Evolutionary conservation across 37 sponge, comb jelly and placozoan genomes (phyloP), one percentile per base, ranked within the genome.

Genomic region (Hexactinellida sp.): DNA sequence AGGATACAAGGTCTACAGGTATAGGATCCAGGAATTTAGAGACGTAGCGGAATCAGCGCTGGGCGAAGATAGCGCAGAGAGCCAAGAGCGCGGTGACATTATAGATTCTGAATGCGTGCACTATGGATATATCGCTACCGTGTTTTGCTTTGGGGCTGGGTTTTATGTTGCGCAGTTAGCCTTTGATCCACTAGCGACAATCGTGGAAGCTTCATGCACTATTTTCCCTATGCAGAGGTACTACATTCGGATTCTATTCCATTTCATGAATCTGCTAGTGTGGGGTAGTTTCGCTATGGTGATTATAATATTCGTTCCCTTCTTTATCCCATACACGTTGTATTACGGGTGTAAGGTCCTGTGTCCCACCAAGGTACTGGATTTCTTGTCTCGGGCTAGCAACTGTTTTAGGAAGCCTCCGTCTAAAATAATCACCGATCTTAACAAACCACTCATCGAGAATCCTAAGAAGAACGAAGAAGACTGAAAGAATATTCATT

Each of bases 211-310:
- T 25, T 63, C 76, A 25, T 63, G 76, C 76, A 63, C 76, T 7
- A 10, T 63, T 32, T 63, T 63, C 76, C 76, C 76, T 5, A 23
- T 21, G 3, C 19, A 63, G 3, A 63, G 76, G 30, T 10, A 63
- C 30, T 63, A 63, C 30, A 63, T 63, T n/a, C 3, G 30, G 13
- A 63, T 63, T 23, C 30, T 63, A 63, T 63, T 63, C 76, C 76
- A 63, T 63, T 63, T 63, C 76, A 63, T 63, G 76, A 63, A 63
- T 7, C 30, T 63, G 76, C 30, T 63, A n/a, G 30, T 63, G 21
- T 63, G 76, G 76, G 76, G 76, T 32, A 63, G 76, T 28, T 63
- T 23, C 32, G 76, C 76, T 63, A 10, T 63, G 76, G 76, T 63
- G 76, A n/a, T n/a, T 23, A 63, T 63, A 25, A 10, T 63, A 32